Evolutionary conservation across 2,113 vertebrate species (phyloP).

Genomic region (Aythya baeri): DNA sequence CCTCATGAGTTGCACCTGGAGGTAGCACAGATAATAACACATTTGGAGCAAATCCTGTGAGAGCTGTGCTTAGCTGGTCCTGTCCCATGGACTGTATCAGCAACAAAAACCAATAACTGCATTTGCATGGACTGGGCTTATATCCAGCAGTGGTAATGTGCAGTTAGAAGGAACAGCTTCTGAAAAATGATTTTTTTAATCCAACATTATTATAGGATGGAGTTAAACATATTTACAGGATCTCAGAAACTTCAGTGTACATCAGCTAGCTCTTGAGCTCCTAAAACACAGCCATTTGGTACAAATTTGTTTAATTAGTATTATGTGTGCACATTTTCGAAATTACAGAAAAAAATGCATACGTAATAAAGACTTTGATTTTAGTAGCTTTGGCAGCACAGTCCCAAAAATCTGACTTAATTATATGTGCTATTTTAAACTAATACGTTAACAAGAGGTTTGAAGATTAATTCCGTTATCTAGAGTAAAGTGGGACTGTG

Average conservation of each 20-base stretch:
- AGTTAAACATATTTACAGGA: not conserved
- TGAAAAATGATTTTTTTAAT: not conserved
- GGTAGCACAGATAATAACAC: fast-evolving
- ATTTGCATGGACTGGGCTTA: not conserved
- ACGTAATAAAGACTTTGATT: not conserved
- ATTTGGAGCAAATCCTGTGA: not conserved
- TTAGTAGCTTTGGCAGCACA: not conserved
- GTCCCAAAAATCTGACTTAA: not conserved
- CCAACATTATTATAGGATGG: not conserved
- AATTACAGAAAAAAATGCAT: not conserved
- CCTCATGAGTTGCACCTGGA: not conserved
- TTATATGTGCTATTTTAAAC: not conserved
- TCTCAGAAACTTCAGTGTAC: not conserved
- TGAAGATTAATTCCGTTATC: not conserved
- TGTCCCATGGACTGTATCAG: not conserved
- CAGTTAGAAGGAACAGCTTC: not conserved
- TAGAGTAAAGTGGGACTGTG: not conserved
- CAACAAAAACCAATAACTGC: not conserved
- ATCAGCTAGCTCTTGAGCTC: too few species aligned
- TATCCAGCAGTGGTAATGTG: not conserved
- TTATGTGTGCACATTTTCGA: not conserved
- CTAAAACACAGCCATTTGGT: not conserved
- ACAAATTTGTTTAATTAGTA: not conserved
- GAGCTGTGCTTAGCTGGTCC: not conserved
- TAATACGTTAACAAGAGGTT: not conserved